phyloP scores from a whole-genome alignment of 2,797 vertebrate genomes.

The Prionace glauca region DNA sequence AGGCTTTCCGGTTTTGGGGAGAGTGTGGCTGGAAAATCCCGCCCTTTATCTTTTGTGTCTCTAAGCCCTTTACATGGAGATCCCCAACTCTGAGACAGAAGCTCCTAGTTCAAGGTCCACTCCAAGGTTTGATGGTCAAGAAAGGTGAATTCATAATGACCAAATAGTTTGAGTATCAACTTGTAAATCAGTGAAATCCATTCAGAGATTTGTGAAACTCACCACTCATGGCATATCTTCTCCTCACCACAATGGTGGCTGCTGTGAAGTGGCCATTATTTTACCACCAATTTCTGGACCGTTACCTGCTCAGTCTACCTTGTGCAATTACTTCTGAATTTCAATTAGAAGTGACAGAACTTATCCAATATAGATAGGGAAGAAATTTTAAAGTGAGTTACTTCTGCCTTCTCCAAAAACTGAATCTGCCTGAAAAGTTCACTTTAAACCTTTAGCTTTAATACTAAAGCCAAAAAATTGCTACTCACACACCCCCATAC shows the following conservation, averaged over 20 bases:
- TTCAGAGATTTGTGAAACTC: neutral
- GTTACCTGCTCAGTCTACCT: neutral
- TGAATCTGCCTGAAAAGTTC: neutral
- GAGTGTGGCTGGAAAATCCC: too few species aligned
- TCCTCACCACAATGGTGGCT: neutral
- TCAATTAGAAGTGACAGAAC: neutral
- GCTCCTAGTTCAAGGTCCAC: too few species aligned
- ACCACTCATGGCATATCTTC: neutral
- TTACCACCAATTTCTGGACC: neutral
- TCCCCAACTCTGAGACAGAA: too few species aligned
- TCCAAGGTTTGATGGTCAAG: too few species aligned
- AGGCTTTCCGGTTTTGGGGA: too few species aligned
- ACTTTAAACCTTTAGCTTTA: neutral
- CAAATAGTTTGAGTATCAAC: too few species aligned
- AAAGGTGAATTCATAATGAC: too few species aligned
- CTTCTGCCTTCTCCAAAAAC: neutral
- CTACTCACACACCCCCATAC: neutral
- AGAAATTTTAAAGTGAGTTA: neutral
- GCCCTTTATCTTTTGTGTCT: too few species aligned
- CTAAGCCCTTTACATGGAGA: too few species aligned
- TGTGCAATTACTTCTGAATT: neutral
- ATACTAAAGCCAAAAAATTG: neutral
- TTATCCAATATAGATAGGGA: neutral
- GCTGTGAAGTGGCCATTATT: neutral
- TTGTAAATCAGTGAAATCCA: neutral